phyloP scores from a whole-genome alignment of 2,888 invertebrate genomes.

The Punctoribates punctum region DNA sequence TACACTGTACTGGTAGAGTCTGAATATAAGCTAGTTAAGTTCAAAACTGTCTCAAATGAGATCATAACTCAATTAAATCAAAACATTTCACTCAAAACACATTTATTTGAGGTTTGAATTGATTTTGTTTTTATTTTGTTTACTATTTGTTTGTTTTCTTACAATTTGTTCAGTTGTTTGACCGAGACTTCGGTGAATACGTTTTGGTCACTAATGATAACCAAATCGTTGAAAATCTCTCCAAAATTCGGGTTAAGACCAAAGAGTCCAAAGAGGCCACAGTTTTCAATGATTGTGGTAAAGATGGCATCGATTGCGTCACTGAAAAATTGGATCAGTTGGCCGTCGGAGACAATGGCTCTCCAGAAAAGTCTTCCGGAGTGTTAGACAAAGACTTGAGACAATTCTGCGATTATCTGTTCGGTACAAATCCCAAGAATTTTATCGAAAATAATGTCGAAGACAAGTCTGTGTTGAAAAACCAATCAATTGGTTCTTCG shows the following conservation, averaged over 20 bases:
- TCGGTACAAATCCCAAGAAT: no score
- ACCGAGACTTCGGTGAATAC: neutral
- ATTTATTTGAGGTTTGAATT: slow-evolving; percentile 5
- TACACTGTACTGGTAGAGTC: neutral
- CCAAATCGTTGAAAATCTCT: neutral
- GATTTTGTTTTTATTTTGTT: neutral
- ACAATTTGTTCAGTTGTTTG: neutral
- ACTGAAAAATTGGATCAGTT: no score
- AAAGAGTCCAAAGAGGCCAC: no score
- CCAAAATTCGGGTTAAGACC: neutral
- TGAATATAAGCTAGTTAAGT: neutral
- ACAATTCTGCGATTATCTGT: no score
- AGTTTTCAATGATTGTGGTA: no score
- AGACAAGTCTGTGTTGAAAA: no score
- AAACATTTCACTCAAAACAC: neutral
- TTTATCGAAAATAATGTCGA: no score
- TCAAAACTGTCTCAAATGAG: neutral
- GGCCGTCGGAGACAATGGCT: no score
- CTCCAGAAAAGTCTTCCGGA: no score
- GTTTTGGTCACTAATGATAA: neutral
- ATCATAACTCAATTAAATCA: neutral
- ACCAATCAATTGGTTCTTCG: no score
- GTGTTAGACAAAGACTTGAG: no score
- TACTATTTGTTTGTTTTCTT: neutral
- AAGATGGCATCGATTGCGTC: no score